Evolutionary conservation across 2,797 vertebrate species (phyloP), one percentile per base, ranked within the genome.

Genomic region (Erethizon dorsatum): DNA sequence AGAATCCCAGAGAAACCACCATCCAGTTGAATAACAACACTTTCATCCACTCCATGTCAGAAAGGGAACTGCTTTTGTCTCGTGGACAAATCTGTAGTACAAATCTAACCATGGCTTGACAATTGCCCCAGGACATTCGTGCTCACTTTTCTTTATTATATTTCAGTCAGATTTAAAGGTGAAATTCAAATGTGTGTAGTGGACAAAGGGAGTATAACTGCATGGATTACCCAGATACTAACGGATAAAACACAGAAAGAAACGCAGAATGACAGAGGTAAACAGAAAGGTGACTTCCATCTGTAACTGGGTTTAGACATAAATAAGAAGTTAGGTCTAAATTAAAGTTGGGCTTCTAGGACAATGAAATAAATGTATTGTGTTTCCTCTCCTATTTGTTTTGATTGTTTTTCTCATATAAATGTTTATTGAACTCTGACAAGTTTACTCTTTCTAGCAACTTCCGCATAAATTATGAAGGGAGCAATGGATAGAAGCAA

Each of bases 391-490:
- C 80, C n/a, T 94, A 47, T 73, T 80, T 67, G 15, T 41, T 82
- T 77, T 56, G 22, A 83, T 54, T 59, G 47, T 41, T 92, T 88
- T 88, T 95, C 65, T 82, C 63, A 52, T 79, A 20, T 79, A 79
- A 57, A 37, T n/a, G 11, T 86, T 33, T 69, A 26, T 17, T 80
- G n/a, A 28, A 45, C 37, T 75, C 73, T 67, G 41, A 86, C 28
- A 94, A n/a, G 31, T 86, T n/a, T 77, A 84, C 10, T 83, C n/a
- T 50, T 8, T 63, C 45, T 33, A 85, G 57, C 65, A 92, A 45
- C 59, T 77, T 67, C 57, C 63, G 37, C 37, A 45, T 61, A 85
- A 20, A 73, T 57, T 67, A 77, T 71, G 75, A 80, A 80, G 18
- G 86, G 41, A 69, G 69, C 45, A 50, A 63, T 15, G 15, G 22